These are phyloP conservation scores for Leptestheria dahalacensis DNA, from an alignment of 1,140 invertebrate genomes.

Conservation along the genomic window DNA sequence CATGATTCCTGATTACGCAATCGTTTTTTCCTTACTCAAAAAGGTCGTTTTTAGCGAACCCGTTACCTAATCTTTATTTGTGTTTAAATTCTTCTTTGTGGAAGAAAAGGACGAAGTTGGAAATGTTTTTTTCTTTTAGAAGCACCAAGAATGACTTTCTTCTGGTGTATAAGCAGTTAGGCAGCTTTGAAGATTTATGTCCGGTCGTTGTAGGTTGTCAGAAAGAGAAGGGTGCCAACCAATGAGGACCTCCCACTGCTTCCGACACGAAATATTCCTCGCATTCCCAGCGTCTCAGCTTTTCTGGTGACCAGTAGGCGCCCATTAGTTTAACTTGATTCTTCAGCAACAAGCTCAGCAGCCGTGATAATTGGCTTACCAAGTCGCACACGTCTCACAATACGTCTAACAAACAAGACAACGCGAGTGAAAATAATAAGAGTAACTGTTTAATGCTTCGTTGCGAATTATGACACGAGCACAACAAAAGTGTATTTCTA, in stretches of 20 bases:
- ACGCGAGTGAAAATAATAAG: no score
- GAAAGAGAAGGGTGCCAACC: not conserved
- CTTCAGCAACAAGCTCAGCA: not conserved
- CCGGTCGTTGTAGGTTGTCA: not conserved
- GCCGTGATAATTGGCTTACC: no score
- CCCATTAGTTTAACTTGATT: not conserved
- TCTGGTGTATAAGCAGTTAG: not conserved
- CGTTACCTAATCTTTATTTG: no score
- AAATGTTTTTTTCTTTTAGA: no score
- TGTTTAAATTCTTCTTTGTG: not conserved
- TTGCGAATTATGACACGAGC: no score
- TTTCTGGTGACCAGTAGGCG: not conserved
- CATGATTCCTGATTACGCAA: no score
- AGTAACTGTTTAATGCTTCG: no score
- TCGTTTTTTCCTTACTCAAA: no score
- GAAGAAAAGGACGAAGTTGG: not conserved
- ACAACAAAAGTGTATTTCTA: no score
- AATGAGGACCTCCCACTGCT: not conserved
- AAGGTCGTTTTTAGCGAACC: no score
- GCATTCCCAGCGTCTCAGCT: not conserved
- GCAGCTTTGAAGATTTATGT: not conserved
- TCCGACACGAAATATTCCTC: not conserved
- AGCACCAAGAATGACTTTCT: not conserved
- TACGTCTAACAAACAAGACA: no score
- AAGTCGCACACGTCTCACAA: no score